Base-by-base conservation (phyloP, 2,888 invertebrate species). In the Thera obeliscata region DNA sequence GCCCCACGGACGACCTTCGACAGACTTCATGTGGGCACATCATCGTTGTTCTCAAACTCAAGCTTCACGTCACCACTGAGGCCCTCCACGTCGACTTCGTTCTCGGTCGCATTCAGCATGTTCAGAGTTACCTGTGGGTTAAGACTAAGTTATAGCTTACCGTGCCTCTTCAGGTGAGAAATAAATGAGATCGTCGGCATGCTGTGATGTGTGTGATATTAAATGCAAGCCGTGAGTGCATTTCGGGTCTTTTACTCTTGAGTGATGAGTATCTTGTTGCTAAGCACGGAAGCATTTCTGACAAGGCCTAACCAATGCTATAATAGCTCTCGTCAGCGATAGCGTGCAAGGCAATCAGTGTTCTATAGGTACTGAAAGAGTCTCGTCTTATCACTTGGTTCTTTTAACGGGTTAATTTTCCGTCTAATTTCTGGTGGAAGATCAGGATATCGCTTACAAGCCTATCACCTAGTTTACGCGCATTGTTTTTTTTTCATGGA, bases 91-190 rank as follows among this genome's bases (percentile, higher is more conserved):
- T 98, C 98, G 0, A 98, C 98, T 86, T 98, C 98, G 68, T 96
- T 96, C 84, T 98, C 98, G 0, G 97, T 95, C 0, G 98, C 98
- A 86, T 98, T 98, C 67, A 99, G 93, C 95, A 98, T 98, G 83
- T 98, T 98, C 43, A 98, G 91, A 0, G 98, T 98, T 72, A 98
- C 97, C 95, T 95, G 87, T 12, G 55, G 63, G 41, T 57, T 11
- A 61, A 35, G 6, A 6, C 41, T 54, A 46, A 50, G 8, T 41
- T 64, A 41, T 12, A 65, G 12, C 55, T 50, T 38, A 56, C 49
- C 43, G 9, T 12, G 8, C 12, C 43, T 8, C 41, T 22, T 8
- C 8, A 56, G 22, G 12, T 5, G 3, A 41, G 0, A 11, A 46
- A 2, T 22, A 46, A 8, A 57, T 33, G 5, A 22, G 2, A 41